These are phyloP conservation scores for Steinernema feltiae DNA, from an alignment of 1,140 invertebrate species.

Conservation along the genomic window DNA sequence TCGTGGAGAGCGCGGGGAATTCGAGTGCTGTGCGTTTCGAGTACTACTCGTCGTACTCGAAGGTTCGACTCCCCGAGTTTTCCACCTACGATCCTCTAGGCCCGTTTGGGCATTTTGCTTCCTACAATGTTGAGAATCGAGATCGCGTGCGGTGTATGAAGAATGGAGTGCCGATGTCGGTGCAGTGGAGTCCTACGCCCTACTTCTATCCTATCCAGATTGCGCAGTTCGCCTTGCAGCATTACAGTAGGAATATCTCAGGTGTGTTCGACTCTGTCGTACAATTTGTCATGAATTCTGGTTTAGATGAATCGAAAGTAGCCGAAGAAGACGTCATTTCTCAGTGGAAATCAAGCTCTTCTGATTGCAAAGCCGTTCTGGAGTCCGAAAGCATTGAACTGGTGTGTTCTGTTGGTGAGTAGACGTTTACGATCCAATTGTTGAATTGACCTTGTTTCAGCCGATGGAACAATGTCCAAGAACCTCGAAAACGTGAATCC, in stretches of 20 bases:
- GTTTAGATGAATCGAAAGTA: background rate
- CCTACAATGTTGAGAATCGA: conserved; percentile 90
- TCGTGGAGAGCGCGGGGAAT: conserved; percentile 19
- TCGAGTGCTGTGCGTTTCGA: conserved; percentile 30
- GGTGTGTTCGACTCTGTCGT: conserved; percentile 16
- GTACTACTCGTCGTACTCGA: conserved; percentile 42
- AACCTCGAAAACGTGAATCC: background rate
- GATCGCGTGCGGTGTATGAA: conserved; percentile 92
- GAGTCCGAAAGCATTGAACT: background rate
- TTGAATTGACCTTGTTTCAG: background rate
- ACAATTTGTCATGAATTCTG: background rate
- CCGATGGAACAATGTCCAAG: background rate
- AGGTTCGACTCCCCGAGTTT: conserved; percentile 37
- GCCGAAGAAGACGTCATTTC: background rate
- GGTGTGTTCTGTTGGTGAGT: background rate
- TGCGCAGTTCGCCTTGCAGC: conserved; percentile 90
- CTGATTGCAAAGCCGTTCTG: background rate
- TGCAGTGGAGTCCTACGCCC: conserved; percentile 74
- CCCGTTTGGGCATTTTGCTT: conserved; percentile 89
- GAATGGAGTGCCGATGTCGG: conserved; percentile 74
- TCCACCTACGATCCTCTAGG: conserved; percentile 78
- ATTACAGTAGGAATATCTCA: conserved; percentile 69
- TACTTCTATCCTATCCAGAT: conserved; percentile 98
- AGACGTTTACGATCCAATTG: background rate
- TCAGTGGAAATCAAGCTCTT: background rate